A percentile compares a stretch with the other conserved stretches of the same genome.
phyloP scores from a whole-genome alignment of 2,888 invertebrate genomes.

The Melipona bicolor region DNA sequence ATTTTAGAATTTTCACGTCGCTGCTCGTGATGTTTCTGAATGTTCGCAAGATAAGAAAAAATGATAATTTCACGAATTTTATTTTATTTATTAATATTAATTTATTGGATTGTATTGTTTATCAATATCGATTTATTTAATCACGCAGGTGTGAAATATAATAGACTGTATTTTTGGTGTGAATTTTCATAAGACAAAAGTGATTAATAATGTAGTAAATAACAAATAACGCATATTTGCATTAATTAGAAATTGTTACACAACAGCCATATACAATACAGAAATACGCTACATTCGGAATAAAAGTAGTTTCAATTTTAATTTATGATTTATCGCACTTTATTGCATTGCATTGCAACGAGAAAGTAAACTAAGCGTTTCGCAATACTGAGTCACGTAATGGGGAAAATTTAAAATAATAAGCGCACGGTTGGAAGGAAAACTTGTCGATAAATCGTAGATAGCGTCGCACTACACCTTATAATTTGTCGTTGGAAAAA shows the following conservation, averaged over 20 bases:
- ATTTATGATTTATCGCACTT: neutral
- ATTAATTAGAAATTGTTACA: neutral
- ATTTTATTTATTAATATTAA: neutral
- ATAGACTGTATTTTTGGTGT: neutral
- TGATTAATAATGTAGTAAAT: no score
- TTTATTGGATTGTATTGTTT: neutral
- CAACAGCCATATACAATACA: neutral
- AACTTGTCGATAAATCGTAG: no score
- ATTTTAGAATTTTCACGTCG: neutral
- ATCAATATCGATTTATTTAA: neutral
- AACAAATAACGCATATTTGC: no score
- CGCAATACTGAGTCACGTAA: neutral
- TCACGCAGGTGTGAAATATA: neutral
- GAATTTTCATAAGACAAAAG: neutral
- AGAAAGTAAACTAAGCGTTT: neutral
- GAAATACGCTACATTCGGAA: neutral
- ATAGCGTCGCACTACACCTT: no score
- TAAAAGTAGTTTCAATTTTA: neutral
- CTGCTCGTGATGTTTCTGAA: constrained; percentile 22
- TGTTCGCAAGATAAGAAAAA: neutral
- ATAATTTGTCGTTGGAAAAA: no score
- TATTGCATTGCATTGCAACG: neutral
- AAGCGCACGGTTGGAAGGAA: no score
- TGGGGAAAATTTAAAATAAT: neutral
- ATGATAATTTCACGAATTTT: neutral